Evolutionary conservation across 92 coral and sea anemone genomes (phyloP).

Genomic region (Anthopleura xanthogrammica): DNA sequence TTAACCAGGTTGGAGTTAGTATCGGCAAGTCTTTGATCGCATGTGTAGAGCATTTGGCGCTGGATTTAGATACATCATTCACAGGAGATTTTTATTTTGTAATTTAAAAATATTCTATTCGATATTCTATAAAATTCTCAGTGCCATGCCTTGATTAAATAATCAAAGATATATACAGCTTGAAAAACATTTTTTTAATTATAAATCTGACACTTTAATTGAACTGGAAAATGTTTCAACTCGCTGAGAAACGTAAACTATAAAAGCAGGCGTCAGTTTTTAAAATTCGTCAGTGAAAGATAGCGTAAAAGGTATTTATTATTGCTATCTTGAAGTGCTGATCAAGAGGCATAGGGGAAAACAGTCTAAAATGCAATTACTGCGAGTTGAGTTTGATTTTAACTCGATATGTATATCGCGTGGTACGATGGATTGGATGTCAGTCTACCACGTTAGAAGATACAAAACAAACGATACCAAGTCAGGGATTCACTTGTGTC

Average conservation of each 20-base stretch:
- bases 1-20: not conserved
- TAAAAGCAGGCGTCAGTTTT: not conserved
- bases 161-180: not conserved
- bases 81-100: not conserved
- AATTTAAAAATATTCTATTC: not conserved
- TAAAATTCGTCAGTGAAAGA: not conserved
- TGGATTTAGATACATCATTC: not conserved
- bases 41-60: not conserved
- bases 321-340: constrained; percentile 2
- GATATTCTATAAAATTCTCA: not conserved
- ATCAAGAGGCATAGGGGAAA: not conserved
- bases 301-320: not conserved
- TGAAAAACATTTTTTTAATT: not conserved
- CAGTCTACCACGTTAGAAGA: not conserved
- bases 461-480: not conserved
- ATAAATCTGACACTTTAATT: not conserved
- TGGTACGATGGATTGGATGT: not conserved
- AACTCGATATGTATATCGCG: not conserved
- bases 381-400: not conserved
- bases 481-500: not conserved
- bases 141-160: not conserved
- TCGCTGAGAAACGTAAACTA: not conserved
- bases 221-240: not conserved
- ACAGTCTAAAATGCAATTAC: constrained; percentile 1
- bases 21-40: not conserved